A percentile compares a stretch with the other conserved stretches of the same genome.
Evolutionary conservation across 2,888 invertebrate genomes (phyloP).

Genomic region (Ischnura elegans): DNA sequence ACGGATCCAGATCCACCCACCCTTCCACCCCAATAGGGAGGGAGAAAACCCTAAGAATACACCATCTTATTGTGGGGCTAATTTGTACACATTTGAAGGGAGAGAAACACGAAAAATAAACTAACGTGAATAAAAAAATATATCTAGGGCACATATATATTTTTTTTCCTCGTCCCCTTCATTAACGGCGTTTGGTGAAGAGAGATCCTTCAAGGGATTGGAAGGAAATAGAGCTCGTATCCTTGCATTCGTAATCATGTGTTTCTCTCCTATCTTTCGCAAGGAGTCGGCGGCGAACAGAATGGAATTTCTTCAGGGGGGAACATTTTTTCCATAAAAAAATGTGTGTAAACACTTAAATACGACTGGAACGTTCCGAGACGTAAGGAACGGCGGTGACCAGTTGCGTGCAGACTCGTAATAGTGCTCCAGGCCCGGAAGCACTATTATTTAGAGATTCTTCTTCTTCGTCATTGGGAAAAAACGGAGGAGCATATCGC

Average conservation of each 20-base stretch:
- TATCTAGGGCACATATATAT: conserved; percentile 33
- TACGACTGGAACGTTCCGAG: neutral
- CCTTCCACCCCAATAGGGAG: neutral
- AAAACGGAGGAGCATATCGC: neutral
- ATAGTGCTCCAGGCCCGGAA: conserved; percentile 63
- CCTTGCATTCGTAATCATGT: neutral
- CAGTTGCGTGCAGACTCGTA: conserved; percentile 41
- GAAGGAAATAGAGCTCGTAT: neutral
- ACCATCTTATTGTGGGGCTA: neutral
- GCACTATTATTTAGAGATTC: conserved; percentile 4
- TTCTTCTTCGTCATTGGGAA: neutral
- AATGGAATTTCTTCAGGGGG: neutral
- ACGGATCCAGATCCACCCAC: neutral
- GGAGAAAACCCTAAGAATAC: neutral
- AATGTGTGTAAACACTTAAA: neutral
- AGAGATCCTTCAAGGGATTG: neutral
- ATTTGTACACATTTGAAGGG: neutral
- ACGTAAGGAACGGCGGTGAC: neutral
- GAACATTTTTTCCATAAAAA: neutral
- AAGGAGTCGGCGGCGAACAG: neutral
- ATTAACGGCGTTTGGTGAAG: neutral
- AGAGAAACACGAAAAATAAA: neutral
- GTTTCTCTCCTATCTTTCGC: neutral
- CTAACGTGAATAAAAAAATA: neutral
- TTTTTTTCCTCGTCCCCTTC: conserved; percentile 21